These are phyloP conservation scores for Ephialtes manifestator DNA, from an alignment of 2,888 invertebrate species.

Conservation along the genomic window DNA sequence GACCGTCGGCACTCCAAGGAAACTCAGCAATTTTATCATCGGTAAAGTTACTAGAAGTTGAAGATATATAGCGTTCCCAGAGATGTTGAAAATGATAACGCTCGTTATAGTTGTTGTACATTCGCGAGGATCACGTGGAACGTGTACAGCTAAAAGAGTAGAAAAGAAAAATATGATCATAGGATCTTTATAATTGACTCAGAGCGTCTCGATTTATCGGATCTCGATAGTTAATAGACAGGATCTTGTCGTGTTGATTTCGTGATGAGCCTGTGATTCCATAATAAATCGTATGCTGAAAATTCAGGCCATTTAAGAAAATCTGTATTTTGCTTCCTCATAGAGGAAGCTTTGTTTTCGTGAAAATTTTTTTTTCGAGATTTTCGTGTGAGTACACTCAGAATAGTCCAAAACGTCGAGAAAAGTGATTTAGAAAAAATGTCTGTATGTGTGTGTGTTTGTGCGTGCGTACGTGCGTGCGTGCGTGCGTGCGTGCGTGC, in stretches of 20 bases:
- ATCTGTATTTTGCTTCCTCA: no score
- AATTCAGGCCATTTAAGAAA: neutral
- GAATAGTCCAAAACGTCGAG: no score
- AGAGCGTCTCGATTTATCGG: slow-evolving; percentile 72
- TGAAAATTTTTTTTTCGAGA: no score
- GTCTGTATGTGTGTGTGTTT: no score
- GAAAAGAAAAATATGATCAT: slow-evolving; percentile 18
- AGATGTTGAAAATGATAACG: slow-evolving; percentile 40
- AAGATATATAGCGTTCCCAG: slow-evolving; percentile 59
- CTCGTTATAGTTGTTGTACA: slow-evolving; percentile 16
- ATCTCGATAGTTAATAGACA: no score
- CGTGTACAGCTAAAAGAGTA: neutral
- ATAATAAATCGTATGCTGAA: neutral
- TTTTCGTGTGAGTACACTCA: no score
- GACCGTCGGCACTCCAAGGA: neutral
- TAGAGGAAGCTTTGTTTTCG: no score
- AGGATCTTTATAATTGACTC: slow-evolving; percentile 79
- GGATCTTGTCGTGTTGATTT: slow-evolving; percentile 63
- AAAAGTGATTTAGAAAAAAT: no score
- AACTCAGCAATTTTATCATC: slow-evolving; percentile 8
- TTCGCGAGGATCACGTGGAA: slow-evolving; percentile 12
- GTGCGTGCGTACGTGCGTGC: no score
- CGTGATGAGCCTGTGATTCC: neutral
- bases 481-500: no score
- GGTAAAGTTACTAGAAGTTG: slow-evolving; percentile 43